Percentiles rank a stretch among this genome's conserved stretches.
Evolutionary conservation across 2,888 invertebrate genomes (phyloP).

Genomic region (Xestia c-nigrum): DNA sequence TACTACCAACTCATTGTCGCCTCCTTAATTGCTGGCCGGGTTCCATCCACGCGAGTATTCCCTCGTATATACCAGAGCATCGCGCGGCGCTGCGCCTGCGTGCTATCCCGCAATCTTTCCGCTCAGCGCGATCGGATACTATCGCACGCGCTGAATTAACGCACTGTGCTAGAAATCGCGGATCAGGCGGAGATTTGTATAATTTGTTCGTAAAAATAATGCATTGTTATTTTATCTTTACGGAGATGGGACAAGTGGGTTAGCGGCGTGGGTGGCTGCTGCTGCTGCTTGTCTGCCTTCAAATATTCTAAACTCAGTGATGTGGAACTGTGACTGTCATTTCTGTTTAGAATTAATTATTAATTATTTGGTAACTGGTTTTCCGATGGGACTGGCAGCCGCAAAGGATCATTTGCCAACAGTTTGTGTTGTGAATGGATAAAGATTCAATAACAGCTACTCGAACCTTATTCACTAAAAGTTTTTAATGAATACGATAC

Average conservation of each 20-base stretch:
- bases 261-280: neutral
- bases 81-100: constrained; percentile 45
- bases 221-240: constrained; percentile 57
- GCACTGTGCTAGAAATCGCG: constrained; percentile 60
- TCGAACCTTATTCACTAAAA: neutral
- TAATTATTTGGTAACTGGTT: neutral
- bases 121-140: constrained; percentile 55
- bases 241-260: constrained; percentile 31
- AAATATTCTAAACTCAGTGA: constrained; percentile 1
- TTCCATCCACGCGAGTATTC: constrained; percentile 30
- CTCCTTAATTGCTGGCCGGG: constrained; percentile 22
- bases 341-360: neutral
- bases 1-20: constrained; percentile 9
- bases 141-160: constrained; percentile 57
- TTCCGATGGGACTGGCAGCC: neutral
- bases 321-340: neutral
- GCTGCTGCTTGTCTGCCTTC: constrained; percentile 1
- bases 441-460: neutral
- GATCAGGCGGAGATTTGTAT: constrained; percentile 54
- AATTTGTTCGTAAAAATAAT: constrained; percentile 54
- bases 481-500: neutral
- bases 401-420: neutral
- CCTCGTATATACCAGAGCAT: constrained; percentile 30
- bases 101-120: constrained; percentile 65
- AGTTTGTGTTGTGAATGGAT: neutral